Base-by-base conservation (phyloP, 2,888 invertebrate species). In the Melanargia galathea region DNA sequence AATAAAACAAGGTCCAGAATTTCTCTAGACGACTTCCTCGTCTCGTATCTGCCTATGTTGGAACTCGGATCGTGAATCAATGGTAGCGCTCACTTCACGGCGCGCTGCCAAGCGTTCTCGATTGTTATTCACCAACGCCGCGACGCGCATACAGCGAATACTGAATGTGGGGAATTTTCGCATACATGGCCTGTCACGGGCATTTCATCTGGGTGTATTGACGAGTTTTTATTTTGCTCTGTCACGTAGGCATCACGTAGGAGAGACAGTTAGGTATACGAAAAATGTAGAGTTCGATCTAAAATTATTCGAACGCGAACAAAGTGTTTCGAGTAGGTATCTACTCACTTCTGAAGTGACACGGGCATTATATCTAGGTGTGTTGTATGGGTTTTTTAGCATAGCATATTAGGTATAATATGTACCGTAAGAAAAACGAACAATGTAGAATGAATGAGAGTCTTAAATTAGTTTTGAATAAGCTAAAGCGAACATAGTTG, bases 91-190 rank as follows among this genome's bases (percentile, higher is more conserved):
- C 81, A 80, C 81, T 78, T 79, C 76, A 72, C 75, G 77, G 81
- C 78, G 73, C 74, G 69, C 79, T 86, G 86, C 87, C 87, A 87
- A 82, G 81, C 75, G 67, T 71, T n/a, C 74, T 73, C 83, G 83
- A 87, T 90, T 90, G 87, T 87, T 87, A 89, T 88, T 86, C 88
- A 82, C 79, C 75, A 78, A 77, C 78, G 73, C 77, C 75, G 73
- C 75, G 75, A 73, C 79, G 86, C 75, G 83, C 87, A 84, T 84
- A 83, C 81, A 69, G 74, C 78, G 87, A 83, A 90, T 90, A 81
- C 85, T 76, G 81, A 84, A 87, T 88, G 87, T 78, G 84, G 84
- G 87, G 87, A 89, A 87, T 90, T 87, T 82, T 84, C 78, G 79
- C 81, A 80, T 81, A 79, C 81, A 60, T 30, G 45, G 16, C 33